phyloP scores from a whole-genome alignment of 2,113 vertebrate species.

The Mormoops blainvillei region DNA sequence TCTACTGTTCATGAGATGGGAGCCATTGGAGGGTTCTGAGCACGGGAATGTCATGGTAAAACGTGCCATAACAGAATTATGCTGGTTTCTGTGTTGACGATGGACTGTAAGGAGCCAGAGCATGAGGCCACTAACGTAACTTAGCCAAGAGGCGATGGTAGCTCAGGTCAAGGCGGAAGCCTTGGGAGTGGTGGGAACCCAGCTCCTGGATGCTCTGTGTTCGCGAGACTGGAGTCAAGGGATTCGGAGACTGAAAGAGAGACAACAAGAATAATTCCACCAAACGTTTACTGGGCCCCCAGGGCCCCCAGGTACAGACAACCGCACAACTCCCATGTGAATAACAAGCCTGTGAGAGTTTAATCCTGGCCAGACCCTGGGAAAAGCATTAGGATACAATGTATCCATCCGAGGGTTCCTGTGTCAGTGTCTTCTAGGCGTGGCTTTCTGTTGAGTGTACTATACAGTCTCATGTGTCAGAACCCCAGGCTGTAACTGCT shows the following conservation, averaged over 20 bases:
- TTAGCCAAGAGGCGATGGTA: neutral
- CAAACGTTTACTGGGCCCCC: neutral
- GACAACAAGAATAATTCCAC: neutral
- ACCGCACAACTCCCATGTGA: neutral
- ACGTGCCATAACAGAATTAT: neutral
- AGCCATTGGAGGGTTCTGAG: neutral
- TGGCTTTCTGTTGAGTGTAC: neutral
- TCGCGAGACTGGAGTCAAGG: neutral
- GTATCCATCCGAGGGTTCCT: neutral
- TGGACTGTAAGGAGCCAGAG: neutral
- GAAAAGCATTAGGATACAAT: neutral
- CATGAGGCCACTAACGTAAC: neutral
- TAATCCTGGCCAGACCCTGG: neutral
- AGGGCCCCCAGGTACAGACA: neutral
- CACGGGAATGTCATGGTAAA: neutral
- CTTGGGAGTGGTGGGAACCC: neutral
- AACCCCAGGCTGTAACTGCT: rapidly evolving
- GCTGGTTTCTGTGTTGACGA: neutral
- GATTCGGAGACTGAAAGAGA: neutral
- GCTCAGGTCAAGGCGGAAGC: neutral
- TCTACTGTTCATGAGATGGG: neutral
- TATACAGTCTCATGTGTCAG: neutral
- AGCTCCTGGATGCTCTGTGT: neutral
- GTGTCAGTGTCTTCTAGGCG: neutral
- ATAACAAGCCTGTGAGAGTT: neutral